phyloP scores from a whole-genome alignment of 2,888 invertebrate species.

The Tipula helvola region DNA sequence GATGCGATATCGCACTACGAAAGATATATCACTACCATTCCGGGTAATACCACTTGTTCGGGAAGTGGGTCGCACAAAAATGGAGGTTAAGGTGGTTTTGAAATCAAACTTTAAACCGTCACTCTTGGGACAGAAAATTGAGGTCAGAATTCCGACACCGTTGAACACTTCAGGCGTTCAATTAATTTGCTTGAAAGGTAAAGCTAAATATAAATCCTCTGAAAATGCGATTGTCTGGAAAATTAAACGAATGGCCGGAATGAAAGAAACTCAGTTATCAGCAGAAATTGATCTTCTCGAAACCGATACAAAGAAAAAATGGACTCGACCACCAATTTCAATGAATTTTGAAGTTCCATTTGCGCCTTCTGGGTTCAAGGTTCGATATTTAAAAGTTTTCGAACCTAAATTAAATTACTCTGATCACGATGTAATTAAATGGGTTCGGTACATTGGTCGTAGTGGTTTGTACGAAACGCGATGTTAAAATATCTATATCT shows the following conservation, averaged over 20 bases:
- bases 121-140: slow-evolving; percentile 95
- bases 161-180: slow-evolving; percentile 98
- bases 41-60: slow-evolving; percentile 96
- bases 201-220: slow-evolving; percentile 98
- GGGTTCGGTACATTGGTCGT: slow-evolving; percentile 99
- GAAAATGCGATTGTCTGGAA: slow-evolving; percentile 98
- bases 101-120: slow-evolving; percentile 99
- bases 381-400: slow-evolving; percentile 97
- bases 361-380: slow-evolving; percentile 99
- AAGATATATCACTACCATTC: slow-evolving; percentile 98
- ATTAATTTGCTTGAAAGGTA: slow-evolving; percentile 96
- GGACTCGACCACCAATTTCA: slow-evolving; percentile 99
- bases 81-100: slow-evolving; percentile 99
- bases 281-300: slow-evolving; percentile 98
- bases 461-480: slow-evolving; percentile 98
- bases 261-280: slow-evolving; percentile 99
- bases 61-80: slow-evolving; percentile 96
- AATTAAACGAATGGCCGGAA: slow-evolving; percentile 88
- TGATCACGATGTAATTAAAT: slow-evolving; percentile 99
- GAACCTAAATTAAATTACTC: slow-evolving; percentile 99
- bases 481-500: slow-evolving; percentile 51
- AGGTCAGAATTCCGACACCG: slow-evolving; percentile 97
- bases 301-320: slow-evolving; percentile 98
- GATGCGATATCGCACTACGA: slow-evolving; percentile 99
- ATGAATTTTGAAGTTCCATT: slow-evolving; percentile 99